A percentile compares a stretch with the other conserved stretches of the same genome.
Evolutionary conservation across 2,888 invertebrate genomes (phyloP).

Genomic region (Lepas anatifera): DNA sequence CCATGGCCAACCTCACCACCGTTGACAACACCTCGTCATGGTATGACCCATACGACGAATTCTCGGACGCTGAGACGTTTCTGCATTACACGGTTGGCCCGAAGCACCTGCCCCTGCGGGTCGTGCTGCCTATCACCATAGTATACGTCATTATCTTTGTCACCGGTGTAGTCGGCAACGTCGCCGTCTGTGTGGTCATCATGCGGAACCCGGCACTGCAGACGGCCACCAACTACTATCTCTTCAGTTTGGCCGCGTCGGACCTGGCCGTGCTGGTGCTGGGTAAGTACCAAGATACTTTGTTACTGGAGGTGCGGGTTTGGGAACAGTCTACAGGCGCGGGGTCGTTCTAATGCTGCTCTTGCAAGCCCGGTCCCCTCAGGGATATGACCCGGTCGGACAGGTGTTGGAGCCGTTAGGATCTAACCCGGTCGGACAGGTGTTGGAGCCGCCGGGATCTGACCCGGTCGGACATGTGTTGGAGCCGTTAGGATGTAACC

Average conservation of each 20-base stretch:
- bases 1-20: background rate
- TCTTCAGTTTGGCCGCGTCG: slow-evolving; percentile 76
- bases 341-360: no score
- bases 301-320: no score
- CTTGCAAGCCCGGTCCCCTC: no score
- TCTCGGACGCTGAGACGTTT: background rate
- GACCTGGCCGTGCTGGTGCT: slow-evolving; percentile 67
- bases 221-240: slow-evolving; percentile 82
- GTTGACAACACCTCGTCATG: background rate
- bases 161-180: slow-evolving; percentile 70
- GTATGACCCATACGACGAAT: background rate
- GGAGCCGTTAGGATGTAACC: no score
- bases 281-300: slow-evolving; percentile 47
- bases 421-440: no score
- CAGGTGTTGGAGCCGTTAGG: no score
- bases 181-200: slow-evolving; percentile 73
- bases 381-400: no score
- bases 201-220: slow-evolving; percentile 67
- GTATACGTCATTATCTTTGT: slow-evolving; percentile 64
- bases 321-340: no score
- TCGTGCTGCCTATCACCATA: slow-evolving; percentile 46
- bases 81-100: slow-evolving; percentile 27
- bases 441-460: no score
- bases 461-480: no score
- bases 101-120: slow-evolving; percentile 32